Conservation (phyloP, 2,797 vertebrate genomes). For the Tiaroga cobitis region DNA sequence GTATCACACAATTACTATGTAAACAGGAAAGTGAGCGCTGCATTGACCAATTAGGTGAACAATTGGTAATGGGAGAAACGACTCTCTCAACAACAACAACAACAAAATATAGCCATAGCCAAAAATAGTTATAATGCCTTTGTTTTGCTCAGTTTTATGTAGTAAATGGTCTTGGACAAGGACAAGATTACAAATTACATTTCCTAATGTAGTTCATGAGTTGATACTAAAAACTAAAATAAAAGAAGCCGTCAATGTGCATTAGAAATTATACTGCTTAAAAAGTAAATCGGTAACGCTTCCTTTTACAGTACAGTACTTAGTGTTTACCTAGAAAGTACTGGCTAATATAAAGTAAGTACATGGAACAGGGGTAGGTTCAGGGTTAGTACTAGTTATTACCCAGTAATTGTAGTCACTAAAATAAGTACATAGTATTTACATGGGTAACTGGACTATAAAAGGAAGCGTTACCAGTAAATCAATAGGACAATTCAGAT, state of each 20-base stretch:
- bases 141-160: slow-evolving; percentile 13
- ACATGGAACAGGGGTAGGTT: too few relatives aligned
- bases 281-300: background rate
- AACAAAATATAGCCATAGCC: background rate
- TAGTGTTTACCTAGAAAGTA: too few relatives aligned
- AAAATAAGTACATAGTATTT: too few relatives aligned
- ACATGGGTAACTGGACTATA: too few relatives aligned
- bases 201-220: background rate
- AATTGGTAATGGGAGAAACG: background rate
- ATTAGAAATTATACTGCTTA: background rate
- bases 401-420: too few relatives aligned
- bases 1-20: slow-evolving; percentile 67
- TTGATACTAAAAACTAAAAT: background rate
- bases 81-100: background rate
- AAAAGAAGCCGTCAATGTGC: background rate
- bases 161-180: background rate
- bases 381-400: too few relatives aligned
- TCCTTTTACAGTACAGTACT: too few relatives aligned
- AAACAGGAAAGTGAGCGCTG: slow-evolving; percentile 74
- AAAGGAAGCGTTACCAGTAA: too few relatives aligned
- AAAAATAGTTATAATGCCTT: background rate
- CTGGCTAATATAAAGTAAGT: too few relatives aligned
- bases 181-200: background rate
- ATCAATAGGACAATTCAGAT: background rate
- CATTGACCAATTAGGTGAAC: slow-evolving; percentile 28